Evolutionary conservation across 1,140 invertebrate species (phyloP).

Genomic region (Papilio aristodemus): DNA sequence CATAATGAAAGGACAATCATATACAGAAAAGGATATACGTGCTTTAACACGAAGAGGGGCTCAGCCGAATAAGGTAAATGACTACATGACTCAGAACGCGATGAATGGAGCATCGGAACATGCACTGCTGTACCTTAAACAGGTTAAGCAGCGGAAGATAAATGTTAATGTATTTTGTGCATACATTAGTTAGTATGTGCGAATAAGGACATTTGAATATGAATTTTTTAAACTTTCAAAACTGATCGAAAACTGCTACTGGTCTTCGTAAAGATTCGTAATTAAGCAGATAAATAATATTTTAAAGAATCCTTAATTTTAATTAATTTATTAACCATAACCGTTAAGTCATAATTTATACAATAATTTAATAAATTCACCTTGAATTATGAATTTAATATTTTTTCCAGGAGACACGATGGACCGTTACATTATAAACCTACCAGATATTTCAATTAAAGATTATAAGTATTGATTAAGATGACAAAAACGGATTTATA

Average conservation of each 20-base stretch:
- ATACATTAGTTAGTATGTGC: not conserved
- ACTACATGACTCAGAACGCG: slow-evolving; percentile 12
- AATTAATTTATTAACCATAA: not conserved
- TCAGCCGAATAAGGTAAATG: slow-evolving; percentile 1
- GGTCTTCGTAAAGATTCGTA: not conserved
- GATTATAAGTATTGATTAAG: slow-evolving; percentile 3
- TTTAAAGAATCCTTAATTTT: not conserved
- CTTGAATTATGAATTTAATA: not conserved
- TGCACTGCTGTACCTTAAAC: not conserved
- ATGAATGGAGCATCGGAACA: slow-evolving; percentile 9
- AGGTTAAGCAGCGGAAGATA: not conserved
- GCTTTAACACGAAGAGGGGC: not conserved
- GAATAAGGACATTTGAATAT: too few species aligned
- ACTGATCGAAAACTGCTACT: not conserved
- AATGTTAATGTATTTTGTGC: not conserved
- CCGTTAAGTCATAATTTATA: slow-evolving; percentile 1
- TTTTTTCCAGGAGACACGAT: not conserved
- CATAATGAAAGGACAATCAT: slow-evolving; percentile 5
- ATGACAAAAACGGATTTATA: slow-evolving; percentile 14
- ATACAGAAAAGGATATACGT: not conserved
- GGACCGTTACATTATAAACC: not conserved
- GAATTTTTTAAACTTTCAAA: too few species aligned
- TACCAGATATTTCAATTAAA: slow-evolving; percentile 6
- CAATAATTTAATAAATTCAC: not conserved
- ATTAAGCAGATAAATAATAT: not conserved